A percentile compares a stretch with the other conserved stretches of the same genome.
Conservation (phyloP, 2,113 vertebrate genomes). For the Bolborhynchus lineola region DNA sequence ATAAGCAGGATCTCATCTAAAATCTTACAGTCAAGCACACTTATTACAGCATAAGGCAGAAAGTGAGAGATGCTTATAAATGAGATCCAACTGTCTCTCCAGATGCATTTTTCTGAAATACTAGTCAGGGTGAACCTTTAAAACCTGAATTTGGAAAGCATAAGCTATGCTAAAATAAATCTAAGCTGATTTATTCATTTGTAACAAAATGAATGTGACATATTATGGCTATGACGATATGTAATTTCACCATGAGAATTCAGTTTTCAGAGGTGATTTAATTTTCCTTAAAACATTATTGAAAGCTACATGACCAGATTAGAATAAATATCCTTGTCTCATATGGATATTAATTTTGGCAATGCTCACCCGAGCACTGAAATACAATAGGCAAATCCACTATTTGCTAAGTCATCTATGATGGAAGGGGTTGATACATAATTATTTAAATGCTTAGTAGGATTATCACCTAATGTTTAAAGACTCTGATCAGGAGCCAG, state of each 20-base stretch:
- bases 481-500: neutral
- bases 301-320: constrained; percentile 51
- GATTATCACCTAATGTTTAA: constrained; percentile 18
- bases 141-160: constrained; percentile 56
- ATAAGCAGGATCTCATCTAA: constrained; percentile 71
- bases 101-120: constrained; percentile 71
- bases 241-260: constrained; percentile 69
- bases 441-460: neutral
- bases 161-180: constrained; percentile 72
- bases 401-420: constrained; percentile 29
- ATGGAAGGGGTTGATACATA: neutral
- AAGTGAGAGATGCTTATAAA: constrained; percentile 69
- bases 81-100: constrained; percentile 60
- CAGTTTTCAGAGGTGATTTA: constrained; percentile 66
- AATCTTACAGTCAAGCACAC: constrained; percentile 64
- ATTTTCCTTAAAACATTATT: constrained; percentile 70
- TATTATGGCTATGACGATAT: constrained; percentile 35
- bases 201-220: constrained; percentile 65
- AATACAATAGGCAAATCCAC: constrained; percentile 18
- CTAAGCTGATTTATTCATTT: constrained; percentile 70
- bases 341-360: constrained; percentile 57
- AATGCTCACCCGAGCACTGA: constrained; percentile 18
- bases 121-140: constrained; percentile 57
- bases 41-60: constrained; percentile 67
- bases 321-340: constrained; percentile 66